A percentile compares a stretch with the other conserved stretches of the same genome.
These are phyloP conservation scores for Eilema griseolum DNA, from an alignment of 2,888 invertebrate species.

Conservation along the genomic window DNA sequence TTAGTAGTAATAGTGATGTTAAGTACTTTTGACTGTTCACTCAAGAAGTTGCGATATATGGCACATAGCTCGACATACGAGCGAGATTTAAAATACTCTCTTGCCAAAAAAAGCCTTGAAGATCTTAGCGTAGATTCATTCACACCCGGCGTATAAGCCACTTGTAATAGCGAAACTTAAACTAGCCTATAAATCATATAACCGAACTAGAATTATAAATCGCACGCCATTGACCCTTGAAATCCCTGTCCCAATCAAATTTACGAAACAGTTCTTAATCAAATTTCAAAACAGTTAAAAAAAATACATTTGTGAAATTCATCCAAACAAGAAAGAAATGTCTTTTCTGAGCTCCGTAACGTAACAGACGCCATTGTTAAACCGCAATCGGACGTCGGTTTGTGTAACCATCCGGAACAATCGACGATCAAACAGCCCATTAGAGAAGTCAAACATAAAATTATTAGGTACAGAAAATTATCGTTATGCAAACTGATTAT, in stretches of 20 bases:
- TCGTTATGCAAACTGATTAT: conserved; percentile 56
- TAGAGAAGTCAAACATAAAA: conserved; percentile 54
- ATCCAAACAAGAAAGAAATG: conserved; percentile 32
- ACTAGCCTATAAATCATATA: background rate
- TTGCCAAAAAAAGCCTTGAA: no score
- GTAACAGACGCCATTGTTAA: conserved; percentile 49
- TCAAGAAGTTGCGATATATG: no score
- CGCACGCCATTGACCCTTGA: background rate
- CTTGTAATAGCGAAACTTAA: no score
- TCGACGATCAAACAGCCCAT: conserved; percentile 58
- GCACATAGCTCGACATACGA: no score
- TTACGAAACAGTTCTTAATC: conserved; percentile 5
- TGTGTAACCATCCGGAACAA: conserved; percentile 75
- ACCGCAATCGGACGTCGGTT: conserved; percentile 74
- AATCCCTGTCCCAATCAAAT: background rate
- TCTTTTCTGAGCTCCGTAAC: conserved; percentile 47
- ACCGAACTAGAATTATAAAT: background rate
- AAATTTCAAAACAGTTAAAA: conserved; percentile 17
- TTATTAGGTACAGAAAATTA: conserved; percentile 50
- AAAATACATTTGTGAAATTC: conserved; percentile 19
- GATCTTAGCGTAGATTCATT: no score
- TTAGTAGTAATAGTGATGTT: no score
- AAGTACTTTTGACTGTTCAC: no score
- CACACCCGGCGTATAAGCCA: no score
- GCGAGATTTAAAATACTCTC: no score